These are phyloP conservation scores for Julus scandinavius DNA, from an alignment of 2,888 invertebrate species.

Conservation along the genomic window DNA sequence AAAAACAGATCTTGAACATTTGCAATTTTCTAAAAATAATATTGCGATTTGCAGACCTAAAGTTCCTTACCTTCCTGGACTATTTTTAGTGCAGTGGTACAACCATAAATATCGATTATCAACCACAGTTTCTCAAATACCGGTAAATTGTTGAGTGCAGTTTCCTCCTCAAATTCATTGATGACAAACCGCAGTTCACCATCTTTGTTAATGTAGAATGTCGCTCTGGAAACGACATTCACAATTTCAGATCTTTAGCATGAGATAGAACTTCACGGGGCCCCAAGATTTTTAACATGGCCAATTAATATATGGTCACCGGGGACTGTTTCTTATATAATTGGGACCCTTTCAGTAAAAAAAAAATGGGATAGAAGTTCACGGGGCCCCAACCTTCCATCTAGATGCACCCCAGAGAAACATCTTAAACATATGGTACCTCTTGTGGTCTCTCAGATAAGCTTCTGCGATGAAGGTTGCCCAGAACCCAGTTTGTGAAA, in stretches of 20 bases:
- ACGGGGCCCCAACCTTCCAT: too few species aligned
- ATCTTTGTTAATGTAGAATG: constrained; percentile 51
- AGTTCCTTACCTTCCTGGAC: constrained; percentile 53
- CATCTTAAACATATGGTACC: constrained; percentile 47
- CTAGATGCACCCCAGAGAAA: too few species aligned
- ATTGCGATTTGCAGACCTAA: background rate
- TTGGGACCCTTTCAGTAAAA: too few species aligned
- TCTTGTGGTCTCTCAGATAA: constrained; percentile 48
- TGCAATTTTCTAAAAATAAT: background rate
- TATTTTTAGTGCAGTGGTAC: constrained; percentile 53
- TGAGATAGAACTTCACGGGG: too few species aligned
- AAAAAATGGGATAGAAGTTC: too few species aligned
- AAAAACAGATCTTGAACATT: background rate
- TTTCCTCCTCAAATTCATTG: constrained; percentile 53
- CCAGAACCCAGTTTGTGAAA: constrained; percentile 49
- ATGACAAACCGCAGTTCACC: constrained; percentile 55
- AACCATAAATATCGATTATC: constrained; percentile 56
- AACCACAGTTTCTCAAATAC: constrained; percentile 55
- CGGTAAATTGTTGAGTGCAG: constrained; percentile 50
- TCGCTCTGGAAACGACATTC: constrained; percentile 24
- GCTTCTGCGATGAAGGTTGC: constrained; percentile 53
- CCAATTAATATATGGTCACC: too few species aligned
- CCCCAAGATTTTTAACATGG: too few species aligned
- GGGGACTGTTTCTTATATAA: too few species aligned
- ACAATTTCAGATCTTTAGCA: too few species aligned